phyloP scores from a whole-genome alignment of 2,888 invertebrate species.

The Mesoligia furuncula region DNA sequence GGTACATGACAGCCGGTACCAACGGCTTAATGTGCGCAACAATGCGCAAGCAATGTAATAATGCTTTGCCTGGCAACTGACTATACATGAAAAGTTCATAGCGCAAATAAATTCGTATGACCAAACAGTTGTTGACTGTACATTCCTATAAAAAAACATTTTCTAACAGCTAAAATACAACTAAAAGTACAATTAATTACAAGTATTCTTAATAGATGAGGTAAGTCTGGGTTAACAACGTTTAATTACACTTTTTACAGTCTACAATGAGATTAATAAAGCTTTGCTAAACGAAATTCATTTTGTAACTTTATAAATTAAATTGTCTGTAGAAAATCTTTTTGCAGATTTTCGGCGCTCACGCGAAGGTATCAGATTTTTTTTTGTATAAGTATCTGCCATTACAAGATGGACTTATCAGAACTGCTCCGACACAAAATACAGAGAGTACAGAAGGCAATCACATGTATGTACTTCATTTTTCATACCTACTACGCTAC shows the following conservation, averaged over 20 bases:
- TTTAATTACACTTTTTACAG: constrained; percentile 17
- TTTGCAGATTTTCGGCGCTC: background rate
- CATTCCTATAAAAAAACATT: background rate
- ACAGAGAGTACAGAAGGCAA: too few relatives aligned
- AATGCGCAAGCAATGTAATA: background rate
- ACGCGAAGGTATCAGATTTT: background rate
- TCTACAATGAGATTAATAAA: constrained; percentile 26
- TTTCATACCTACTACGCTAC: too few relatives aligned
- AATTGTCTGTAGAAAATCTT: constrained; percentile 24
- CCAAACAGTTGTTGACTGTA: background rate
- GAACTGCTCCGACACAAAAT: too few relatives aligned
- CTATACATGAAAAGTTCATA: background rate
- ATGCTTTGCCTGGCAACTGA: background rate
- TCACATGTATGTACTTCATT: too few relatives aligned
- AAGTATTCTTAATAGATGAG: background rate
- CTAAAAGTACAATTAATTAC: background rate
- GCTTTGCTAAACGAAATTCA: constrained; percentile 22
- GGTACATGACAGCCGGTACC: background rate
- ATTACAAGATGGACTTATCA: background rate
- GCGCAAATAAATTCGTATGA: too few relatives aligned
- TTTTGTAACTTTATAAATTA: constrained; percentile 19
- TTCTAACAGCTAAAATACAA: background rate
- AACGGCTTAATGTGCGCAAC: background rate
- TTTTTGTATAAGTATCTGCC: background rate
- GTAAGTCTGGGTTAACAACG: background rate